Evolutionary conservation across 2,113 vertebrate species (phyloP).

Genomic region (Passerina amoena): DNA sequence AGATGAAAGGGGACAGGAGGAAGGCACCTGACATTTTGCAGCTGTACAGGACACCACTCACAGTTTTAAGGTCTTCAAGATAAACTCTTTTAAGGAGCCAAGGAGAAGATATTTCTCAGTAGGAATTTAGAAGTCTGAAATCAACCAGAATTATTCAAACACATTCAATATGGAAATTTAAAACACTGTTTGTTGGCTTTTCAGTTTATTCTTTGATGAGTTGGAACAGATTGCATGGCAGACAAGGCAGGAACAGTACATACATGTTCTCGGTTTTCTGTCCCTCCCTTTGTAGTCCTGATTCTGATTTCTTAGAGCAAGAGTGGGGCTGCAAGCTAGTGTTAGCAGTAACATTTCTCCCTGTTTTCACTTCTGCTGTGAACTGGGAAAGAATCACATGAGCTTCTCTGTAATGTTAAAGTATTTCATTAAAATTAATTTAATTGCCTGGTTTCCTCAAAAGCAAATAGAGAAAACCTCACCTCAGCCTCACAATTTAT

Average conservation of each 20-base stretch:
- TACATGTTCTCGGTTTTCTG: neutral
- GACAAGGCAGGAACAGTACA: neutral
- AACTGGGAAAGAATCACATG: neutral
- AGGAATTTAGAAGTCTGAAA: neutral
- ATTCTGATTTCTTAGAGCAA: neutral
- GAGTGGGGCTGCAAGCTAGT: neutral
- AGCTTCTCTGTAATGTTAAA: neutral
- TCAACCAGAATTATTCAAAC: neutral
- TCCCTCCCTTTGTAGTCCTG: neutral
- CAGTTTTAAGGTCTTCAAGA: neutral
- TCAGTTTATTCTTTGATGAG: conserved; percentile 3
- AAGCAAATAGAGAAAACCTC: neutral
- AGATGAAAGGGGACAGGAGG: neutral
- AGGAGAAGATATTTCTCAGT: neutral
- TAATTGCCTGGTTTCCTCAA: neutral
- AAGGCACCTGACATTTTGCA: neutral
- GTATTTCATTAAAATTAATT: neutral
- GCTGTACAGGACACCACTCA: neutral
- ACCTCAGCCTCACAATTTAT: neutral
- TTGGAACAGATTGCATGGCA: neutral
- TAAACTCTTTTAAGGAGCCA: neutral
- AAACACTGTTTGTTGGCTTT: conserved; percentile 2
- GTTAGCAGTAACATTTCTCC: neutral
- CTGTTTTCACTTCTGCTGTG: neutral
- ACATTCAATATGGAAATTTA: neutral